phyloP scores from a whole-genome alignment of 2,113 vertebrate genomes.

The Lamprotornis superbus region DNA sequence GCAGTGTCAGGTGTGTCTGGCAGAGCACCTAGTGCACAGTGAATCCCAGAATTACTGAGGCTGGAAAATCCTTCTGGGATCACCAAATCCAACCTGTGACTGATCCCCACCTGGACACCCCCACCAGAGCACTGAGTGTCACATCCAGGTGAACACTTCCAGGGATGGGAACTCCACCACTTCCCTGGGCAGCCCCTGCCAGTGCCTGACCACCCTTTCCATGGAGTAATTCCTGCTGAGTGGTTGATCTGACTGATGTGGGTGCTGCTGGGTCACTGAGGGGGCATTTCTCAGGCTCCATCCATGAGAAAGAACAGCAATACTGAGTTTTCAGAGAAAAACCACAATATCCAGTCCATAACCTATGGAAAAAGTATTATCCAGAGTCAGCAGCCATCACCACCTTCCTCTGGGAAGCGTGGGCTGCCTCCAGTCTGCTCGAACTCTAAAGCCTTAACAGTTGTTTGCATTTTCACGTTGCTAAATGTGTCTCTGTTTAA shows the following conservation, averaged over 20 bases:
- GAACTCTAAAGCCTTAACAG: not conserved
- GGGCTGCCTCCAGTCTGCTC: not conserved
- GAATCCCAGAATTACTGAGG: not conserved
- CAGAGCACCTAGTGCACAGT: not conserved
- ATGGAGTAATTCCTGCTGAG: not conserved
- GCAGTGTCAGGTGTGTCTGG: not conserved
- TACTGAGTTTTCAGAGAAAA: not conserved
- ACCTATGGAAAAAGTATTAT: not conserved
- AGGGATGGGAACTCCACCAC: not conserved
- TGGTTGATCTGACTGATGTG: not conserved
- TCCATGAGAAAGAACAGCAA: not conserved
- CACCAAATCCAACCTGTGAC: not conserved
- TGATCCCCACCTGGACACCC: not conserved
- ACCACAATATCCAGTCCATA: not conserved
- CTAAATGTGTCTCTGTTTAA: slow-evolving; percentile 36
- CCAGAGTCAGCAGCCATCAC: not conserved
- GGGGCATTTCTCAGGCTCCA: not conserved
- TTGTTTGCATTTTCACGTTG: slow-evolving; percentile 8
- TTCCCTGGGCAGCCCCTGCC: not conserved
- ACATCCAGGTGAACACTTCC: not conserved
- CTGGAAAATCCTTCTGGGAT: not conserved
- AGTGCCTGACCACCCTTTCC: not conserved
- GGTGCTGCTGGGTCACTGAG: not conserved
- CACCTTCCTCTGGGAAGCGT: not conserved
- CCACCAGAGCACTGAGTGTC: not conserved